phyloP scores from a whole-genome alignment of 2,888 invertebrate species.

The Anagyrus pseudococci region DNA sequence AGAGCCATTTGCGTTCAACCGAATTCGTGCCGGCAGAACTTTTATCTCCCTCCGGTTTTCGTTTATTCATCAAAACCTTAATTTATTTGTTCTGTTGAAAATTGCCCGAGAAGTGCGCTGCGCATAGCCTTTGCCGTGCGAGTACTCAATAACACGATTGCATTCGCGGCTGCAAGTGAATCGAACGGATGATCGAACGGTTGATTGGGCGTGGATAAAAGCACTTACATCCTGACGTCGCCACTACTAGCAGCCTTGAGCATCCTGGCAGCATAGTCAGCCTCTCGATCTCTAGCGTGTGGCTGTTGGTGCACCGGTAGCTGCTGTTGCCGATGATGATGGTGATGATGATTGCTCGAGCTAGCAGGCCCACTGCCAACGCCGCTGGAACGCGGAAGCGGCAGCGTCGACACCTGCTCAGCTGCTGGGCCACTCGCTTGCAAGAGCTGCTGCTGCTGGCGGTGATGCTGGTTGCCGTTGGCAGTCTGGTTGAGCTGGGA shows the following conservation, averaged over 20 bases:
- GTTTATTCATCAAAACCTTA: too few relatives aligned
- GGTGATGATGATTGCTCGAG: slow-evolving; percentile 38
- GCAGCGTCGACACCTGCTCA: slow-evolving; percentile 49
- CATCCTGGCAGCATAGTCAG: slow-evolving; percentile 40
- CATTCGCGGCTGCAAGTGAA: too few relatives aligned
- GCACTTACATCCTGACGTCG: slow-evolving; percentile 52
- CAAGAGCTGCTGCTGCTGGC: slow-evolving; percentile 13
- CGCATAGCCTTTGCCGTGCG: too few relatives aligned
- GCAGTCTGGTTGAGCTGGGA: slow-evolving; percentile 53
- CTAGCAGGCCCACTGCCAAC: slow-evolving; percentile 15
- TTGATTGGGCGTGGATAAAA: not conserved
- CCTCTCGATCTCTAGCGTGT: slow-evolving; percentile 6
- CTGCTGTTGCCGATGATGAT: slow-evolving; percentile 43
- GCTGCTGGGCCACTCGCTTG: not conserved
- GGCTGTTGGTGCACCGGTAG: slow-evolving; percentile 40
- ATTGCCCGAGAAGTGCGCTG: too few relatives aligned
- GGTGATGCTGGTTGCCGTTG: slow-evolving; percentile 54
- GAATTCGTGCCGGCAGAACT: too few relatives aligned
- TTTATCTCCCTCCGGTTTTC: too few relatives aligned
- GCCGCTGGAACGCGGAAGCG: slow-evolving; percentile 47
- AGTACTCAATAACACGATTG: too few relatives aligned
- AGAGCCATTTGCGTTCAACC: too few relatives aligned
- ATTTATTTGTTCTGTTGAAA: too few relatives aligned
- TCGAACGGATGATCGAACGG: not conserved
- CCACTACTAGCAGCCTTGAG: slow-evolving; percentile 48